Percentiles rank a stretch among this genome's conserved stretches.
Evolutionary conservation across 2,113 vertebrate genomes (phyloP).

Genomic region (Gopherus evgoodei): DNA sequence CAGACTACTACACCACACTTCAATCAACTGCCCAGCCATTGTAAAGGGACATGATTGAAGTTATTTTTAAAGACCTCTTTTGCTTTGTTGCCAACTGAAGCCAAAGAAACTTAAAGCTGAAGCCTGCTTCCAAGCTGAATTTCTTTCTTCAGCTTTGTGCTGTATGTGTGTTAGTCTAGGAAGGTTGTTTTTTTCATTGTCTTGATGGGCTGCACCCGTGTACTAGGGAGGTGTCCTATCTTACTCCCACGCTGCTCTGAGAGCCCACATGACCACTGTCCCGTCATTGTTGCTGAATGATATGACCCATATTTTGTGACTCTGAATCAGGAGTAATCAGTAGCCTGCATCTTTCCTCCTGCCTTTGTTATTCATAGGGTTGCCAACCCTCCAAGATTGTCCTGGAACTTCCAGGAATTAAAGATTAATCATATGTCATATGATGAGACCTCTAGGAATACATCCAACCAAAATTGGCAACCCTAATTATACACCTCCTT

Average conservation of each 20-base stretch:
- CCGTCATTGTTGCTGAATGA: background rate
- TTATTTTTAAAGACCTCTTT: rapidly evolving
- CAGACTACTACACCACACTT: background rate
- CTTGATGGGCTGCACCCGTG: rapidly evolving
- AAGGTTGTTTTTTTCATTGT: background rate
- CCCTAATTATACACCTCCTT: background rate
- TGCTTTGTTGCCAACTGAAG: background rate
- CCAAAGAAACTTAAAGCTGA: background rate
- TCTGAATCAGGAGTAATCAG: background rate
- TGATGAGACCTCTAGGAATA: background rate
- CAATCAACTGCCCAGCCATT: background rate
- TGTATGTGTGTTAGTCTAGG: background rate
- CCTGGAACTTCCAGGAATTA: background rate
- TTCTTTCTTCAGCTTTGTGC: background rate
- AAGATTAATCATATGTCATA: background rate
- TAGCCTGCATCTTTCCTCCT: background rate
- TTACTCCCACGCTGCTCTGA: background rate
- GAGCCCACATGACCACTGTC: background rate
- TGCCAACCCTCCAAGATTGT: background rate
- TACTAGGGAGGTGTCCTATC: background rate
- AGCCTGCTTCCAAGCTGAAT: background rate
- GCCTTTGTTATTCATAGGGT: background rate
- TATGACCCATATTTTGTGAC: background rate
- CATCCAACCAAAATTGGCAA: background rate
- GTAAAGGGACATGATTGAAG: background rate